These are phyloP conservation scores for Chromis chromis DNA, from an alignment of 2,797 vertebrate species.

Conservation along the genomic window DNA sequence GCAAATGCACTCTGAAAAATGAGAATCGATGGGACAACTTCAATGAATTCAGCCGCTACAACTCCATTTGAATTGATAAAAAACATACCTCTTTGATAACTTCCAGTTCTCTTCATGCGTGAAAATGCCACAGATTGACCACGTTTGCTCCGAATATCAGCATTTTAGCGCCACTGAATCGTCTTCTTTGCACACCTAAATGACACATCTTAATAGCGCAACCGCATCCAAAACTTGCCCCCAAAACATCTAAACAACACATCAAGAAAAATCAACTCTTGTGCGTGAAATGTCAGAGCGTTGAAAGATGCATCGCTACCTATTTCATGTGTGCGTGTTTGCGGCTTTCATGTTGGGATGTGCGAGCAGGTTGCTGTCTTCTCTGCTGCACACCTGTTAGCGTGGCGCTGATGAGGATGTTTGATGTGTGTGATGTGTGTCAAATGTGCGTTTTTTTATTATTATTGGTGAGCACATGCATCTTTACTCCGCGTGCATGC, in stretches of 20 bases:
- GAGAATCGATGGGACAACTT: no score
- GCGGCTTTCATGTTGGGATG: slow-evolving; percentile 51
- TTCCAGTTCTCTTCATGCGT: neutral
- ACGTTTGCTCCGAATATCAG: neutral
- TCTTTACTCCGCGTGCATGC: slow-evolving; percentile 1
- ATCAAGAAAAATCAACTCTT: no score
- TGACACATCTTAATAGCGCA: neutral
- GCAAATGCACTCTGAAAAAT: no score
- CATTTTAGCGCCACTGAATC: neutral
- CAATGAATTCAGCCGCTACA: no score
- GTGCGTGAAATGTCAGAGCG: slow-evolving; percentile 15
- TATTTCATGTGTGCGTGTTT: slow-evolving; percentile 23
- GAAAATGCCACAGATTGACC: neutral
- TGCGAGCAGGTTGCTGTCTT: slow-evolving; percentile 23
- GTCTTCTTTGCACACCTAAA: no score
- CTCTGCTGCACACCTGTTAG: slow-evolving; percentile 65
- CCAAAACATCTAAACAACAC: neutral
- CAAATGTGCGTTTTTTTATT: slow-evolving; percentile 26
- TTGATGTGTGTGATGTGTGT: slow-evolving; percentile 61
- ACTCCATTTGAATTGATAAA: no score
- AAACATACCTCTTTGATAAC: neutral
- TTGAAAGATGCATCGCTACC: slow-evolving; percentile 12
- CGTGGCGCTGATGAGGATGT: slow-evolving; percentile 42
- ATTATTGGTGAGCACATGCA: neutral
- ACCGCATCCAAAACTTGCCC: neutral